Evolutionary conservation across 2,113 vertebrate genomes (phyloP).

Genomic region (Eubucco bourcierii): DNA sequence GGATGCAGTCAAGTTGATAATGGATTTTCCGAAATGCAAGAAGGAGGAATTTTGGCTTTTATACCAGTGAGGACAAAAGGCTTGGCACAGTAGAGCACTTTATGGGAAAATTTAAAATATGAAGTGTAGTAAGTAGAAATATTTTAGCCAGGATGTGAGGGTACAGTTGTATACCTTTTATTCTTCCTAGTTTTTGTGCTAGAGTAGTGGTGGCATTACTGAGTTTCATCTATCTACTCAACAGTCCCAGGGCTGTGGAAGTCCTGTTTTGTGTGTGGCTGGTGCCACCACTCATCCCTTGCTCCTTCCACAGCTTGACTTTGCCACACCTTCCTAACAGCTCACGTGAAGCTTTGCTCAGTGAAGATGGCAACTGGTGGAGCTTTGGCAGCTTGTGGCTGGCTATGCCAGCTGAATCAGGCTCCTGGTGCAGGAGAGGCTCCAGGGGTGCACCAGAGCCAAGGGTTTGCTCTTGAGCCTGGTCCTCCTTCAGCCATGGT

Average conservation of each 20-base stretch:
- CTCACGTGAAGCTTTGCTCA: not conserved
- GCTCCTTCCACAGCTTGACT: not conserved
- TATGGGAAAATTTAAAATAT: not conserved
- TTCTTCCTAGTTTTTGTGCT: not conserved
- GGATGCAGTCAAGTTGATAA: not conserved
- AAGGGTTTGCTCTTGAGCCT: not conserved
- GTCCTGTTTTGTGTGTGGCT: not conserved
- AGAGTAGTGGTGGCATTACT: not conserved
- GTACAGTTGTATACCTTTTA: too few species aligned
- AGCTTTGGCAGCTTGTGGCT: not conserved
- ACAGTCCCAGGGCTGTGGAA: not conserved
- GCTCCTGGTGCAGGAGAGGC: not conserved
- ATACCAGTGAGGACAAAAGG: not conserved
- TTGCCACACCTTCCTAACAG: too few species aligned
- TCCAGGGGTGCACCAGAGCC: not conserved
- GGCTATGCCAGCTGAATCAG: rapidly evolving
- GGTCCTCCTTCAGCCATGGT: not conserved
- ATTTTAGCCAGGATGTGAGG: not conserved
- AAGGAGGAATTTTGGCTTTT: not conserved
- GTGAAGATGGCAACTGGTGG: not conserved
- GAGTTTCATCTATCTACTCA: not conserved
- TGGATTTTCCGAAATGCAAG: not conserved
- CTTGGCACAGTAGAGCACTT: not conserved
- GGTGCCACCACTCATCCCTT: not conserved
- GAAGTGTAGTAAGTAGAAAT: not conserved